Evolutionary conservation across 1,140 invertebrate genomes (phyloP), one percentile per base, ranked within the genome.

Genomic region (Augochlora pura): DNA sequence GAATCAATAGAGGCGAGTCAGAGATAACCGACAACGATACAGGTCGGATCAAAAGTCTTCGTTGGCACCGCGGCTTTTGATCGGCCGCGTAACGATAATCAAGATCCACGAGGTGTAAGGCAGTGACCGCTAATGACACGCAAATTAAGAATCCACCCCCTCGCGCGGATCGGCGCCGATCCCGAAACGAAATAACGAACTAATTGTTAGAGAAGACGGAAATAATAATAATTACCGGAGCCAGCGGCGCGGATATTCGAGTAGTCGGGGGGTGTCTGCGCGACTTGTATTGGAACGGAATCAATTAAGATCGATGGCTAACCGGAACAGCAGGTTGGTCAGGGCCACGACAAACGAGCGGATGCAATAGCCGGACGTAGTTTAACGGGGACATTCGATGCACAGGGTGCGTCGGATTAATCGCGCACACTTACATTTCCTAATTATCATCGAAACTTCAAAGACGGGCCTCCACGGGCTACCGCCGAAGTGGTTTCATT

Each of bases 91-190:
- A 72, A 78, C 32, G 52, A 78, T 72, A 78, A 78, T 72, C 68
- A 64, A 78, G 71, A 54, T 72, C 16, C 52, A 32, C 5, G 14
- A 72, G 64, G 59, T 68, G 76, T 78, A 78, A 78, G 76, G 23
- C 49, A 46, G 12, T 23, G 18, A 2, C 25, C 42, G 60, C 49
- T 78, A 78, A 78, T 72, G 76, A 78, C 64, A 78, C 18, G 18
- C 69, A 78, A 78, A 78, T 78, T 72, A 78, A 78, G 76, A 68
- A 25, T 38, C 16, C 12, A n/a, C n/a, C n/a, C n/a, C n/a, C n/a
- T n/a, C n/a, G n/a, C 42, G n/a, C 42, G n/a, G 18, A 16, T 21
- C 42, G 38, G 23, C 57, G 39, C 1, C 0, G 8, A 14, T 12
- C 6, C 39, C 18, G 59, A 64, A 54, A 77, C 39, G 39, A 71